These are phyloP conservation scores for Anolis carolinensis DNA, from an alignment of 2,113 vertebrate genomes.

Conservation along the genomic window DNA sequence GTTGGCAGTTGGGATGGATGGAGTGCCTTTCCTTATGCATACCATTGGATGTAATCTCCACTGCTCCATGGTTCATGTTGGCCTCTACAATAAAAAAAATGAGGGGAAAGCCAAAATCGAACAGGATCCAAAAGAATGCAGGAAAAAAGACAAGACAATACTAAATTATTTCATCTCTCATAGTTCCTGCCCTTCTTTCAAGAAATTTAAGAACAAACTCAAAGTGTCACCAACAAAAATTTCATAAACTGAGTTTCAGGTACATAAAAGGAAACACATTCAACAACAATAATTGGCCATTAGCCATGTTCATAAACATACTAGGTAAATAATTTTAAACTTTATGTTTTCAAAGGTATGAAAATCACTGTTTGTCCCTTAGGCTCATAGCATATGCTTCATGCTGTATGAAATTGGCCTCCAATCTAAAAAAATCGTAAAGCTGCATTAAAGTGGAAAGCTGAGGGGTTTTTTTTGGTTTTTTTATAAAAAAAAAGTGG, in stretches of 20 bases:
- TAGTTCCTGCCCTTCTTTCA: not conserved
- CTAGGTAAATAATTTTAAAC: not conserved
- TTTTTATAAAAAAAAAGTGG: not conserved
- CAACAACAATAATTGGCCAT: not conserved
- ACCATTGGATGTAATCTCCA: no score
- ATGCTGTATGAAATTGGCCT: not conserved
- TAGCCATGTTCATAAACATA: not conserved
- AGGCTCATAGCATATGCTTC: not conserved
- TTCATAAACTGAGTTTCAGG: not conserved
- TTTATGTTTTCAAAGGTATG: not conserved
- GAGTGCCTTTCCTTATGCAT: no score
- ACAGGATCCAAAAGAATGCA: not conserved
- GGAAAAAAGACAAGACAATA: not conserved
- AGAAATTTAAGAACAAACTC: not conserved
- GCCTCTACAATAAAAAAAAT: not conserved
- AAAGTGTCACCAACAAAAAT: not conserved
- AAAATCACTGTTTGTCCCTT: not conserved
- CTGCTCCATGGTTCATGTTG: not conserved
- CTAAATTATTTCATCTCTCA: not conserved
- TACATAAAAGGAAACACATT: not conserved
- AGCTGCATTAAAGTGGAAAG: not conserved
- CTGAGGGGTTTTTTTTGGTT: no score
- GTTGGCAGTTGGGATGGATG: no score
- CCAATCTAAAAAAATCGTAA: not conserved
- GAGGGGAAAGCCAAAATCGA: not conserved